Evolutionary conservation across 2,888 invertebrate species (phyloP), one percentile per base, ranked within the genome.

Genomic region (Sphinx pinastri): DNA sequence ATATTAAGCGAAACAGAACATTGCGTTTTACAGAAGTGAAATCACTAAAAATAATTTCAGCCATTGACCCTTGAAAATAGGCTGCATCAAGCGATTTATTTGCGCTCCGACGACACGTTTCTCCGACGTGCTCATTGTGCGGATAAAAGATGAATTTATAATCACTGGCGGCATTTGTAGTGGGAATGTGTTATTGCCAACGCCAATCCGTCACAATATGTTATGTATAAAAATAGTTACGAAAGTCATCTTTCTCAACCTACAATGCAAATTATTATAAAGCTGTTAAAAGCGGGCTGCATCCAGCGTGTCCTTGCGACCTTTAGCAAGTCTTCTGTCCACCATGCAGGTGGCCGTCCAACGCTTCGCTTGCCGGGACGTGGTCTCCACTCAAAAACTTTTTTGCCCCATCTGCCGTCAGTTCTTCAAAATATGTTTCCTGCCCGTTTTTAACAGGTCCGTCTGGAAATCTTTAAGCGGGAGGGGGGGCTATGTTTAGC

Each of bases 91-190:
- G 47, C 25, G 47, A 38, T 45, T 19, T 52, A 45, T 69, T 54
- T 69, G 54, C 63, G 14, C 31, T 54, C 70, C 70, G 70, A 68
- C 67, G 70, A 57, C 57, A 19, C 51, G 60, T 73, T 70, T 72
- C 73, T 70, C 75, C 71, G 70, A 76, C 69, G 72, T 58, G 57
- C 38, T 68, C 74, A 78, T 81, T 83, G 81, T 81, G 70, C 13
- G 68, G 72, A 73, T 80, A 79, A 81, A 73, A 80, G 79, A 84
- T 84, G 80, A 75, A 73, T 78, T 81, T 81, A 70, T 83, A 80
- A 84, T 81, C 81, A 73, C 73, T 72, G n/a, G 47, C 58, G 14
- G 73, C 75, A 74, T 76, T 74, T 71, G 73, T 74, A 14, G 45
- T 69, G 45, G 60, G 47, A 69, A 69, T 63, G 52, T 60, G 38